Evolutionary conservation across 2,888 invertebrate genomes (phyloP), one percentile per base, ranked within the genome.

Genomic region (Cataglyphis altisquamis): DNA sequence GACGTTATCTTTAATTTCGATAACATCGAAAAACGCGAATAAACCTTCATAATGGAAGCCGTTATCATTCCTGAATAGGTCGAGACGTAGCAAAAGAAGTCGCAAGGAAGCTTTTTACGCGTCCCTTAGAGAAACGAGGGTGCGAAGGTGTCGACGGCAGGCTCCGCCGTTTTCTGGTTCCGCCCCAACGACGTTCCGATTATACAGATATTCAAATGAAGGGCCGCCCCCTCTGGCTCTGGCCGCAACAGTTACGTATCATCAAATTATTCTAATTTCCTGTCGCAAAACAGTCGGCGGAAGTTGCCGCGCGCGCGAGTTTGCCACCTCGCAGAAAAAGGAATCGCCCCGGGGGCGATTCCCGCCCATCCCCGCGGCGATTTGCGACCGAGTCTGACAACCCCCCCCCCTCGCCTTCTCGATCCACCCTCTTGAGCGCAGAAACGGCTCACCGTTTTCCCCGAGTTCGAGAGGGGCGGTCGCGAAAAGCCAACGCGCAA

Each of bases 171-270:
- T 92, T 93, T 91, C 91, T 92, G 92, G 92, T 91, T 92, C 93
- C 94, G 94, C 94, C 94, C 94, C 91, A 94, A 94, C 94, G 93
- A 90, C 94, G 94, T 94, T 92, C 93, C 92, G 92, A 94, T 94
- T 94, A 94, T 94, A 93, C 94, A 93, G 92, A 94, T 94, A 94
- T 94, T 94, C 93, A 94, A 94, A 94, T 94, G 90, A 93, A 91
- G 91, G 83, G 83, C 89, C 90, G 86, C 84, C 89, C 48, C 89
- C 87, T 85, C 75, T 85, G 89, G 90, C 92, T 93, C 94, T 94
- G 94, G 89, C 90, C 93, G 94, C 93, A 94, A 94, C 94, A 94
- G 94, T 94, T 94, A 94, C 94, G 94, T 93, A 94, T 94, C 92
- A 94, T 94, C 92, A 93, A 94, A 94, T 94, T 94, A 94, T 94